Evolutionary conservation across 1,140 invertebrate genomes (phyloP).

Genomic region (Conus betulinus): DNA sequence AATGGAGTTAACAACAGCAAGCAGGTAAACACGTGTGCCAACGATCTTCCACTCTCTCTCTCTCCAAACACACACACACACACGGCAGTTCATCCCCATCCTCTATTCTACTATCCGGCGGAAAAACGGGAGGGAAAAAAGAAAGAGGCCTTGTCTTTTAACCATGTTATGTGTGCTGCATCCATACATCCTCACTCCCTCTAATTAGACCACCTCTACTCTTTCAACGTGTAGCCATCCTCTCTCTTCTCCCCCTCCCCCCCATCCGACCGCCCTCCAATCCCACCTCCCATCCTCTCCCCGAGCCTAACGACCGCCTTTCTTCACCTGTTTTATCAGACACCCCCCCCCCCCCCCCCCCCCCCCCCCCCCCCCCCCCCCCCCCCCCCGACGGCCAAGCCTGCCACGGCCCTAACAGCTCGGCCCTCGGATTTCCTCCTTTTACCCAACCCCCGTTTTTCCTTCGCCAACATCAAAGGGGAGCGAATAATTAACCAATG

Average conservation of each 20-base stretch:
- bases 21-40: too few relatives aligned
- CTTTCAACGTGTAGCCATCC: too few relatives aligned
- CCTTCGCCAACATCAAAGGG: slow-evolving; percentile 10
- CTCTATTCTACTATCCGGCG: too few relatives aligned
- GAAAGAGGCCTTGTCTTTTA: too few relatives aligned
- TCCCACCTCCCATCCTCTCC: neutral
- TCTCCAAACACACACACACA: too few relatives aligned
- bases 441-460: neutral
- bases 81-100: too few relatives aligned
- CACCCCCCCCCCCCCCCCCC: neutral
- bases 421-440: neutral
- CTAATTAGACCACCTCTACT: neutral
- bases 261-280: too few relatives aligned
- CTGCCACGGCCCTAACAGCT: neutral
- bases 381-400: neutral
- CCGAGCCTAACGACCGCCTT: neutral
- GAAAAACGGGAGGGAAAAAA: too few relatives aligned
- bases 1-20: too few relatives aligned
- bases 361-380: neutral
- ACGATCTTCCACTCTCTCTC: too few relatives aligned
- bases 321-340: slow-evolving; percentile 3
- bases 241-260: too few relatives aligned
- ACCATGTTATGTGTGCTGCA: neutral
- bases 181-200: neutral
- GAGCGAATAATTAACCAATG: slow-evolving; percentile 19